Evolutionary conservation across 2,888 invertebrate genomes (phyloP), one percentile per base, ranked within the genome.

Genomic region (Phaedon cochleariae): DNA sequence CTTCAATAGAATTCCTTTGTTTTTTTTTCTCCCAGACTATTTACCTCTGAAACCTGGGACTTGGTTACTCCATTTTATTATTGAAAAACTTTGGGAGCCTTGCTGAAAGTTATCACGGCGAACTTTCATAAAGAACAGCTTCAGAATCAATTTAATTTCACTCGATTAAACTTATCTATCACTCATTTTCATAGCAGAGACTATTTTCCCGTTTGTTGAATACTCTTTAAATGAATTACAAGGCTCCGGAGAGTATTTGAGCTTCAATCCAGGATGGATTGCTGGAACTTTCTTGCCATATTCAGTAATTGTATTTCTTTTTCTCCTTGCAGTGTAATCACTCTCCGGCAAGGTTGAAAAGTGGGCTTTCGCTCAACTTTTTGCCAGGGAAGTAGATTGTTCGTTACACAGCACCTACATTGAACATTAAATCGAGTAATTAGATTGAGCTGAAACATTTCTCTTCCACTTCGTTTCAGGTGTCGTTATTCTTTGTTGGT

Each of bases 21-120:
- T 41, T 37, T 57, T 17, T 48, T 34, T 62, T 55, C 49, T 22
- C 12, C 17, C n/a, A 4, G 21, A 48, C 31, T 59, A 51, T 59
- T 41, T 52, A 59, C 52, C 58, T 26, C 59, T 59, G 18, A 26
- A 49, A 45, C 48, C 22, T 59, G 59, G 17, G 51, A 12, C 20
- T 53, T 37, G 52, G 65, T 52, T 51, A 49, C 59, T 63, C 51
- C 67, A 67, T 67, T 59, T 63, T 57, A 49, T 67, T 67, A 63
- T 63, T 59, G 59, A 46, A 60, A 63, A 67, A 67, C 60, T 67
- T 67, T 48, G 15, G n/a, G 51, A 41, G n/a, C 15, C 41, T 41
- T 6, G 41, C n/a, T 9, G 34, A 63, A 58, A 59, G 22, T 48
- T 60, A 46, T 60, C 53, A 26, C 21, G 29, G 15, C 48, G 29